Conservation (phyloP, 2,888 invertebrate genomes). For the Chirona hameri region DNA sequence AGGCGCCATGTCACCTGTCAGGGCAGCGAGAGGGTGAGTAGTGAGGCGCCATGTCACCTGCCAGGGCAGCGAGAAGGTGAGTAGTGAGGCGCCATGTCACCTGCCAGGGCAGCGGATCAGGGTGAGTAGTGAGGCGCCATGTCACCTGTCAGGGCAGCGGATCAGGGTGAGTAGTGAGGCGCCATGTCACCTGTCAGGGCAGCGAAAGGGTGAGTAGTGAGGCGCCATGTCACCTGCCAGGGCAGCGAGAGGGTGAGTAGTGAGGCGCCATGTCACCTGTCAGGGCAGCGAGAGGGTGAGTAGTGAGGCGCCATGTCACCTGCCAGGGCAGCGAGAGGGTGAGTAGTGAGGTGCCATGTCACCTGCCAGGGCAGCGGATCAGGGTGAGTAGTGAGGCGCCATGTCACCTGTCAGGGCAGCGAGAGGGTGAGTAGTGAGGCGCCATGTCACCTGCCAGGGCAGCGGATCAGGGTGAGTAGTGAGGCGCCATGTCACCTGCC, state of each 20-base stretch:
- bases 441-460: constrained; percentile 64
- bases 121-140: constrained; percentile 65
- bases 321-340: constrained; percentile 54
- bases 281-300: constrained; percentile 57
- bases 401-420: constrained; percentile 63
- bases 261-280: constrained; percentile 66
- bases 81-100: constrained; percentile 66
- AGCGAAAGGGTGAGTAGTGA: constrained; percentile 63
- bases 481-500: constrained; percentile 65
- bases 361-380: constrained; percentile 59
- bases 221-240: constrained; percentile 65
- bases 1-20: constrained; percentile 65
- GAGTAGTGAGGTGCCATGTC: constrained; percentile 68
- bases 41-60: constrained; percentile 66
- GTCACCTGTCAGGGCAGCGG: constrained; percentile 62
- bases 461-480: constrained; percentile 65
- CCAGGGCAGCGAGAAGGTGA: constrained; percentile 56
- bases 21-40: constrained; percentile 64
- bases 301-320: constrained; percentile 69
- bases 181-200: constrained; percentile 64
- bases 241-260: constrained; percentile 64
- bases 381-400: constrained; percentile 65
- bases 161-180: constrained; percentile 63
- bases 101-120: constrained; percentile 58
- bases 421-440: constrained; percentile 64